Evolutionary conservation across 2,888 invertebrate genomes (phyloP).

Genomic region (Oligia latruncula): DNA sequence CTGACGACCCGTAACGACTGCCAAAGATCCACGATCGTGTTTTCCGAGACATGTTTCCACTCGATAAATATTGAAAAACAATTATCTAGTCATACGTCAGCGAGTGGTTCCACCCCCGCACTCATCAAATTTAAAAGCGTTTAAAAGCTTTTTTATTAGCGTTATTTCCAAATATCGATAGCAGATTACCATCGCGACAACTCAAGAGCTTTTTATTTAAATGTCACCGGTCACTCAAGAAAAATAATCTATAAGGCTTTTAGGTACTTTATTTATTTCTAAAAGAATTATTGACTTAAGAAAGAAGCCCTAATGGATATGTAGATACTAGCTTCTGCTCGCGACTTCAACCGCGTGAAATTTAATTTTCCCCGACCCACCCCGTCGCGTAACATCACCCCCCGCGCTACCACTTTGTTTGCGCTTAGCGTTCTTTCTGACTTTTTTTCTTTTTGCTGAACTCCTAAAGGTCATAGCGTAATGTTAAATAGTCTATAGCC

Average conservation of each 20-base stretch:
- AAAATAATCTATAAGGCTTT: not conserved
- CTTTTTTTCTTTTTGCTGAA: not conserved
- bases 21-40: too few species aligned
- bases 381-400: too few species aligned
- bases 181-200: slow-evolving; percentile 1
- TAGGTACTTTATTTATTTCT: slow-evolving; percentile 14
- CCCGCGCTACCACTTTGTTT: not conserved
- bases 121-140: slow-evolving; percentile 22
- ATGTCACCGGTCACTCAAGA: slow-evolving; percentile 26
- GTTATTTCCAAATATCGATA: slow-evolving; percentile 5
- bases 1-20: too few species aligned
- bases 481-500: too few species aligned
- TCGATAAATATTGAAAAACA: not conserved
- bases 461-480: too few species aligned
- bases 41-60: not conserved
- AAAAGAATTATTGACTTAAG: slow-evolving; percentile 4
- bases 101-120: not conserved
- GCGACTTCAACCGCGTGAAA: not conserved
- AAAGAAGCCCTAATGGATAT: not conserved
- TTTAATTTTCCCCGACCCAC: not conserved
- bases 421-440: too few species aligned
- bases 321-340: not conserved
- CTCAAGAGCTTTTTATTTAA: slow-evolving; percentile 24
- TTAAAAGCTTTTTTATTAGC: slow-evolving; percentile 14
- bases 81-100: not conserved